phyloP scores from a whole-genome alignment of 2,113 vertebrate genomes.

The Kryptolebias marmoratus region DNA sequence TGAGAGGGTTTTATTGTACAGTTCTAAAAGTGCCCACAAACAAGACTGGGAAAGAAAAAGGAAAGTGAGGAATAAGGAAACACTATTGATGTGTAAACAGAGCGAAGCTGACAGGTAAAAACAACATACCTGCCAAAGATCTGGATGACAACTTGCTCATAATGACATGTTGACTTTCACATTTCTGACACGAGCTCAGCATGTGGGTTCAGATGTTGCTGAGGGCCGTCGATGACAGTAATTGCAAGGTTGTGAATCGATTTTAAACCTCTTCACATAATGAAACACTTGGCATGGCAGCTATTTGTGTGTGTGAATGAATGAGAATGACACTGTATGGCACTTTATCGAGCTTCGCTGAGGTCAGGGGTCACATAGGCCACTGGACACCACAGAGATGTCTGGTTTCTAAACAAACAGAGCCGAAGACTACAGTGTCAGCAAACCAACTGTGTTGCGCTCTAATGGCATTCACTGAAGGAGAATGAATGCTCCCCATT shows the following conservation, averaged over 20 bases:
- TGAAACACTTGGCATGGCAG: too few relatives aligned
- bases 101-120: not conserved
- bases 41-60: too few relatives aligned
- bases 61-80: too few relatives aligned
- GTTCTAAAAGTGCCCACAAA: too few relatives aligned
- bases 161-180: not conserved
- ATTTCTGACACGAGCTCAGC: not conserved
- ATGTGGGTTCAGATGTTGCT: not conserved
- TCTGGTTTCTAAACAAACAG: not conserved
- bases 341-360: not conserved
- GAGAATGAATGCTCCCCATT: slow-evolving; percentile 39
- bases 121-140: not conserved
- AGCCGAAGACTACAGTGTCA: slow-evolving; percentile 20
- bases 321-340: not conserved
- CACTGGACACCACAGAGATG: slow-evolving; percentile 8
- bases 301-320: not conserved
- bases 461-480: slow-evolving; percentile 39
- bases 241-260: not conserved
- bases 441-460: not conserved
- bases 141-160: not conserved
- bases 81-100: too few relatives aligned
- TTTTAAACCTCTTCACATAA: not conserved
- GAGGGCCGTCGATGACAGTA: not conserved
- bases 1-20: too few relatives aligned
- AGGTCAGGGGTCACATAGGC: not conserved